Evolutionary conservation across 1,140 invertebrate species (phyloP).

Genomic region (Heterodera schachtii): DNA sequence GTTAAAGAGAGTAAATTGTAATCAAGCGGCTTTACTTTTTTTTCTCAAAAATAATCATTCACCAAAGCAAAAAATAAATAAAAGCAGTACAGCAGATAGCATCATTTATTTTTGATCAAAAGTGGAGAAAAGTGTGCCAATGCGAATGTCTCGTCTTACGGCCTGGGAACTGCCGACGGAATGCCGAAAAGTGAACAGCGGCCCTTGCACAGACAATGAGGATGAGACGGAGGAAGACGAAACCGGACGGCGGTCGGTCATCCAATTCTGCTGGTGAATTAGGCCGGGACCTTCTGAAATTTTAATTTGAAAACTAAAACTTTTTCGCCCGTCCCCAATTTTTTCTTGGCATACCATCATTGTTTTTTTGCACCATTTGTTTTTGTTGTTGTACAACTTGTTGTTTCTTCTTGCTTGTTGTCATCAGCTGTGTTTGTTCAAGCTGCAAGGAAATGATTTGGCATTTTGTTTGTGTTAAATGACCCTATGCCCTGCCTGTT

Average conservation of each 20-base stretch:
- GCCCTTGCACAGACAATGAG: background rate
- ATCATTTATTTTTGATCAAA: background rate
- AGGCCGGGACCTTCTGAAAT: background rate
- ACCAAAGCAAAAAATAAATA: background rate
- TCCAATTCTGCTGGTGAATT: background rate
- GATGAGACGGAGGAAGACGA: background rate
- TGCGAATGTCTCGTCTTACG: constrained; percentile 30
- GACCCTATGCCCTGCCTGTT: background rate
- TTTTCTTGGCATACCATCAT: no score
- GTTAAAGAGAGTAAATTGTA: no score
- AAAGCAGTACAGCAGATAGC: background rate
- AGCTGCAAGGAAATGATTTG: no score
- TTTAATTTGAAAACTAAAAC: no score
- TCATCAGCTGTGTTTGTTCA: no score
- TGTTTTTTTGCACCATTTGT: no score
- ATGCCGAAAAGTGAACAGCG: constrained; percentile 25
- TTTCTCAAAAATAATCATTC: no score
- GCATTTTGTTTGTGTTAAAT: no score
- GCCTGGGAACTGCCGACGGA: constrained; percentile 29
- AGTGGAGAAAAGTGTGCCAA: constrained; percentile 23
- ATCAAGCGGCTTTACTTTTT: no score
- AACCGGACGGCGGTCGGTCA: background rate
- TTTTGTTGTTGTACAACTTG: no score
- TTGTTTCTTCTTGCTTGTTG: no score
- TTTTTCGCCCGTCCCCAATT: no score